These are phyloP conservation scores for Oedothorax gibbosus DNA, from an alignment of 1,140 invertebrate species.

Conservation along the genomic window DNA sequence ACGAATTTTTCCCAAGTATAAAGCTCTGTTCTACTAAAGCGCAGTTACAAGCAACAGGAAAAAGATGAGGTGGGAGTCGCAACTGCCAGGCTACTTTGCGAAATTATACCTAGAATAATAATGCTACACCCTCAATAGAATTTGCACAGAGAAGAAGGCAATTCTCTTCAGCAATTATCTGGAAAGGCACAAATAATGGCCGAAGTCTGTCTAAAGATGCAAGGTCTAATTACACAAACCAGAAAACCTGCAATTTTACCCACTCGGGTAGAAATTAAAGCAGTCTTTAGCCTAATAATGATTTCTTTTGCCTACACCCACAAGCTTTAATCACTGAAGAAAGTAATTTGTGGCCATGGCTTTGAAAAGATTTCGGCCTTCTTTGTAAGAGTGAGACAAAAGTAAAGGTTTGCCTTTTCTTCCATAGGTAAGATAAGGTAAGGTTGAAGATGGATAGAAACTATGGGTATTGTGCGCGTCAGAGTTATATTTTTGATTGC, in stretches of 20 bases:
- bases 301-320: slow-evolving; percentile 46
- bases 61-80: too few relatives aligned
- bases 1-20: too few relatives aligned
- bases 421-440: too few relatives aligned
- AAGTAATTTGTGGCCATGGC: slow-evolving; percentile 47
- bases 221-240: slow-evolving; percentile 46
- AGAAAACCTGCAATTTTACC: slow-evolving; percentile 55
- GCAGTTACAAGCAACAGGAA: too few relatives aligned
- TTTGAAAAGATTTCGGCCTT: too few relatives aligned
- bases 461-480: too few relatives aligned
- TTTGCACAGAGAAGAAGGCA: slow-evolving; percentile 20
- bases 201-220: slow-evolving; percentile 23
- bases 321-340: slow-evolving; percentile 43
- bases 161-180: slow-evolving; percentile 44
- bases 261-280: slow-evolving; percentile 54
- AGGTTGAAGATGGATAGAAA: too few relatives aligned
- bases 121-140: slow-evolving; percentile 47
- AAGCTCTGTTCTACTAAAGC: too few relatives aligned
- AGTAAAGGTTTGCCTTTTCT: too few relatives aligned
- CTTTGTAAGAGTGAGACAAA: too few relatives aligned
- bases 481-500: too few relatives aligned
- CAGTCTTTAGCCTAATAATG: slow-evolving; percentile 57
- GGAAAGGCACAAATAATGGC: slow-evolving; percentile 35
- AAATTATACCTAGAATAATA: slow-evolving; percentile 16
- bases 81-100: not conserved